Evolutionary conservation across 2,888 invertebrate genomes (phyloP).

Genomic region (Trichogramma dendrolimi): DNA sequence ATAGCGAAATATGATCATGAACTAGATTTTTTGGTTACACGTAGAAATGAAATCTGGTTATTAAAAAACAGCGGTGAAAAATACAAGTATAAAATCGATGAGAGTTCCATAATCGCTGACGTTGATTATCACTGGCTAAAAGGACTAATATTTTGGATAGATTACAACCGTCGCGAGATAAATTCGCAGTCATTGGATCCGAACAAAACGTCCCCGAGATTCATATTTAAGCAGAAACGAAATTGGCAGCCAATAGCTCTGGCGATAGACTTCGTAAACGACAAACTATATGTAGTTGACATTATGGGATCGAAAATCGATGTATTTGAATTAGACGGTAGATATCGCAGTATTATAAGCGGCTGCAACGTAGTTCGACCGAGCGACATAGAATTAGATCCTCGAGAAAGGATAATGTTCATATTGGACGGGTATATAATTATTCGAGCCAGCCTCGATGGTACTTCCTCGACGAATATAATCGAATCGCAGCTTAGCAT

Average conservation of each 20-base stretch:
- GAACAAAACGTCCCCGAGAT: conserved; percentile 3
- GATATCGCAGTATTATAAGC: conserved; percentile 1
- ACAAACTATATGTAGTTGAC: conserved; percentile 23
- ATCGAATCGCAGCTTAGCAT: not conserved
- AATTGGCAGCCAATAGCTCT: conserved; percentile 20
- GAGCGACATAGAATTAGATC: conserved; percentile 17
- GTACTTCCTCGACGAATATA: conserved; percentile 3
- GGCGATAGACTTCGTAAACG: conserved; percentile 13
- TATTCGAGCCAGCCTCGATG: conserved; percentile 16
- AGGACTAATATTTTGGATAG: conserved; percentile 23
- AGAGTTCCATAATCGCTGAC: conserved; percentile 10
- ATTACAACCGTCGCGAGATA: conserved; percentile 10
- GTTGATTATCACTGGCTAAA: conserved; percentile 20
- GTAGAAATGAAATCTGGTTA: conserved; percentile 20
- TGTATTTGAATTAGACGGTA: conserved; percentile 13
- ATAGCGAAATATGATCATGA: no score
- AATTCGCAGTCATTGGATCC: conserved; percentile 13
- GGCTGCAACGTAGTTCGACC: conserved; percentile 12
- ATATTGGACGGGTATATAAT: conserved; percentile 21
- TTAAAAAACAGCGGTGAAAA: conserved; percentile 6
- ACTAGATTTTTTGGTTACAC: conserved; percentile 19
- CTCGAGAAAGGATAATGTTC: conserved; percentile 12
- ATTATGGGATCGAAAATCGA: conserved; percentile 15
- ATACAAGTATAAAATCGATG: conserved; percentile 9
- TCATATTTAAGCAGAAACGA: conserved; percentile 14